Base-by-base conservation (phyloP, 1,140 invertebrate genomes). In the Brachionus plicatilis region DNA sequence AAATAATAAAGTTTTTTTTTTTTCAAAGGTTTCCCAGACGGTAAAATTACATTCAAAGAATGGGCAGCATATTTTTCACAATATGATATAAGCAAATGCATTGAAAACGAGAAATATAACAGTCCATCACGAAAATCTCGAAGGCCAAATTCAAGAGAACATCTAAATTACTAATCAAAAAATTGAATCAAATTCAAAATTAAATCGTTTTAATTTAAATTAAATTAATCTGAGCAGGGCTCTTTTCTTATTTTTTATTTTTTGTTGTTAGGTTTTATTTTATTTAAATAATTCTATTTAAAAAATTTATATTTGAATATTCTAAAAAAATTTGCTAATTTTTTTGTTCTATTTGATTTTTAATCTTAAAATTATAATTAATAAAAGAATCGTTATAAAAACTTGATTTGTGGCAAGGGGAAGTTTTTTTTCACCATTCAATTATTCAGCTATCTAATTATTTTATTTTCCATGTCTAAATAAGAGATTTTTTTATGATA, bases 201-300 rank as follows among this genome's bases (percentile, higher is more conserved):
- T 27, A 7, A 60, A 60, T 60, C n/a, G 53, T 17, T 60, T 27
- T 8, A 60, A 60, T 20, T 60, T 60, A 60, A 60, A 60, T 20
- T 24, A 60, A 60, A 20, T 60, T 60, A 60, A 60, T 1, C 20
- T 20, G 53, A 60, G 53, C 53, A 60, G 53, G 53, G 53, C 53
- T 60, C 70, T 72, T 20, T 9, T 72, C 41, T 43, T 68, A 14
- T 3, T 12, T 27, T 70, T 72, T 72, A 72, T 41, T 72, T 72
- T 27, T 72, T 47, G 37, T 47, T 72, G 37, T 72, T 43, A 8
- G 41, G 37, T 17, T 60, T 60, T 17, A 65, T 65, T 68, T 68
- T 2, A 29, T 68, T 68, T 41, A 37, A 80, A 65, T 80, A 80
- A 80, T 29, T 37, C 56, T 78, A 45, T 45, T 78, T 43, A 78